Conservation (phyloP, 1,140 invertebrate genomes). For the Drosophila oshimai region DNA sequence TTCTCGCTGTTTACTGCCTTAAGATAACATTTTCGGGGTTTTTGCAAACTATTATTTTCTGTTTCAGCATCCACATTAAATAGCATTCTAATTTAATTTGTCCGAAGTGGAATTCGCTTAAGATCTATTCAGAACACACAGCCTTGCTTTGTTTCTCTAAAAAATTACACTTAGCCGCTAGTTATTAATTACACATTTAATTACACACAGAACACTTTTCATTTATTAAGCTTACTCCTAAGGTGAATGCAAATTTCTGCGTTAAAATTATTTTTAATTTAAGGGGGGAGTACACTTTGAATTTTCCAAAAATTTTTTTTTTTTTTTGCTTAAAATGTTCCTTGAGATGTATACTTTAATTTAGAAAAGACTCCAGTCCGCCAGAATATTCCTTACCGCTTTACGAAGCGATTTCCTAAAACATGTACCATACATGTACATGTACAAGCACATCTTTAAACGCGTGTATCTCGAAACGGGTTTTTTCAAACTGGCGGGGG, state of each 20-base stretch:
- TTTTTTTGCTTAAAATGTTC: no score
- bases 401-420: no score
- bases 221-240: slow-evolving; percentile 31
- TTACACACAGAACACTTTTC: slow-evolving; percentile 47
- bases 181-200: slow-evolving; percentile 55
- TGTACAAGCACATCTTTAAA: no score
- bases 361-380: no score
- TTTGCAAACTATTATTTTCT: slow-evolving; percentile 1
- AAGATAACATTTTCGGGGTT: slow-evolving; percentile 12
- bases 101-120: slow-evolving; percentile 35
- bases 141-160: slow-evolving; percentile 82
- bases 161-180: slow-evolving; percentile 74
- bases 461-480: no score
- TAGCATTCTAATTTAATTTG: slow-evolving; percentile 11
- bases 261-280: slow-evolving; percentile 36
- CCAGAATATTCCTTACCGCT: no score
- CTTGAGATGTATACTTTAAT: no score
- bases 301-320: no score
- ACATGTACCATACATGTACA: no score
- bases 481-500: no score
- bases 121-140: slow-evolving; percentile 78
- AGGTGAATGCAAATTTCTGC: slow-evolving; percentile 2
- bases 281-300: no score
- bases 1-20: slow-evolving; percentile 56
- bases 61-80: slow-evolving; percentile 11